Evolutionary conservation across 2,888 invertebrate genomes (phyloP).

Genomic region (Exocentrus adspersus): DNA sequence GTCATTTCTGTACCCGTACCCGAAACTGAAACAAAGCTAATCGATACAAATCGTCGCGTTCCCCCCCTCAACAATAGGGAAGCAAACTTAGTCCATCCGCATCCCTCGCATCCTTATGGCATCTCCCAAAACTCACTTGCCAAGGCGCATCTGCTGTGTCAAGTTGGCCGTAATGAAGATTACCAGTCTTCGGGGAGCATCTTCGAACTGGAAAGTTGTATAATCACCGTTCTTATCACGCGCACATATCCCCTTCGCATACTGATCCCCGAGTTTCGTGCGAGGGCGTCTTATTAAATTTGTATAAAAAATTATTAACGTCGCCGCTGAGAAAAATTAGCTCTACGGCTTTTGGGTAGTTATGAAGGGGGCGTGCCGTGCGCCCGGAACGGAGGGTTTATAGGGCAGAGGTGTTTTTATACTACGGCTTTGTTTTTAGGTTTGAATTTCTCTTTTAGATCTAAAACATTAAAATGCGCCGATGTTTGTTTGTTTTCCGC

Average conservation of each 20-base stretch:
- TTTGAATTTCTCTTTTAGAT: no score
- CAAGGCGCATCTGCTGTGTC: constrained; percentile 44
- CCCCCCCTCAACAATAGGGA: not conserved
- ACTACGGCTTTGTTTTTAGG: no score
- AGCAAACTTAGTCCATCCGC: constrained; percentile 3
- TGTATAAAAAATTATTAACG: constrained; percentile 20
- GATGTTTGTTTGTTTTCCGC: no score
- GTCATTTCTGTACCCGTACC: no score
- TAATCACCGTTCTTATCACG: constrained; percentile 48
- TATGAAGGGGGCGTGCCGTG: not conserved
- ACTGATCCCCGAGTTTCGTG: constrained; percentile 30
- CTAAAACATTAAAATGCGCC: no score
- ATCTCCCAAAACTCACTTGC: constrained; percentile 18
- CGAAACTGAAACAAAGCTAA: not conserved
- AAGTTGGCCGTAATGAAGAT: constrained; percentile 51
- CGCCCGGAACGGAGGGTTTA: not conserved
- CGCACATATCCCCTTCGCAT: constrained; percentile 40
- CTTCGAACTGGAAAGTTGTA: constrained; percentile 47
- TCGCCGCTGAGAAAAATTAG: constrained; percentile 12
- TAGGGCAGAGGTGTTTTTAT: no score
- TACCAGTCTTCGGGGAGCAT: constrained; percentile 50
- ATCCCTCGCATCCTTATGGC: constrained; percentile 9
- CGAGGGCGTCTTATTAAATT: constrained; percentile 29
- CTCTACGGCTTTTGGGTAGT: constrained; percentile 14
- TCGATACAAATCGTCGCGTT: not conserved